Conservation (phyloP, 2,113 vertebrate genomes). For the Jaculus jaculus region DNA sequence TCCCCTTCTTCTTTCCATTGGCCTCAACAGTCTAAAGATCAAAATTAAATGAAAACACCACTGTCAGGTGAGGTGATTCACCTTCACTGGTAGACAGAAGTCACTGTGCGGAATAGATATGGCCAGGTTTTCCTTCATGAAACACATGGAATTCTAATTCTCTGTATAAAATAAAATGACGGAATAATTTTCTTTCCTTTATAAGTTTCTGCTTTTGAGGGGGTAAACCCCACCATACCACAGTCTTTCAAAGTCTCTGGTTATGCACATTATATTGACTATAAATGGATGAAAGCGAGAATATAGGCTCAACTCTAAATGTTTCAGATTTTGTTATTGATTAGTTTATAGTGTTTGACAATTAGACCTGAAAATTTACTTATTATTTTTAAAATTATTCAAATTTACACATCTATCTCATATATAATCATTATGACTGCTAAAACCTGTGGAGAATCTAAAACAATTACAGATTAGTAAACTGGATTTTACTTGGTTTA, state of each 20-base stretch:
- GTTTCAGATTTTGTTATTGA: neutral
- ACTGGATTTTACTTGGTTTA: neutral
- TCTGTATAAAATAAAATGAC: neutral
- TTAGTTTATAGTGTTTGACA: neutral
- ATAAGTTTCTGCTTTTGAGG: neutral
- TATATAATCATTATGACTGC: neutral
- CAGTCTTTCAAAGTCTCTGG: neutral
- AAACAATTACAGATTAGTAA: neutral
- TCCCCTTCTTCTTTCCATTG: neutral
- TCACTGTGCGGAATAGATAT: neutral
- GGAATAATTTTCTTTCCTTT: neutral
- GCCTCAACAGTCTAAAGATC: neutral
- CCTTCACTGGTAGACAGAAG: neutral
- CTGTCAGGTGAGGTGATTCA: neutral
- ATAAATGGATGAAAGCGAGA: neutral
- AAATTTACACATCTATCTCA: neutral
- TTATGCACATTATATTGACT: neutral
- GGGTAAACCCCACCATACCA: neutral
- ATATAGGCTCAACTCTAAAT: neutral
- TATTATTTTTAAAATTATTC: neutral
- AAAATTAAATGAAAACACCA: neutral
- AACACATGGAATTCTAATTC: neutral
- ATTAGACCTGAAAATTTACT: constrained; percentile 6
- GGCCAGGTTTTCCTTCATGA: neutral
- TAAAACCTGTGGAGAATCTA: neutral